Percentiles rank a stretch among this genome's conserved stretches.
These are phyloP conservation scores for Daubentonia madagascariensis DNA, from an alignment of 2,113 vertebrate genomes.

Conservation along the genomic window DNA sequence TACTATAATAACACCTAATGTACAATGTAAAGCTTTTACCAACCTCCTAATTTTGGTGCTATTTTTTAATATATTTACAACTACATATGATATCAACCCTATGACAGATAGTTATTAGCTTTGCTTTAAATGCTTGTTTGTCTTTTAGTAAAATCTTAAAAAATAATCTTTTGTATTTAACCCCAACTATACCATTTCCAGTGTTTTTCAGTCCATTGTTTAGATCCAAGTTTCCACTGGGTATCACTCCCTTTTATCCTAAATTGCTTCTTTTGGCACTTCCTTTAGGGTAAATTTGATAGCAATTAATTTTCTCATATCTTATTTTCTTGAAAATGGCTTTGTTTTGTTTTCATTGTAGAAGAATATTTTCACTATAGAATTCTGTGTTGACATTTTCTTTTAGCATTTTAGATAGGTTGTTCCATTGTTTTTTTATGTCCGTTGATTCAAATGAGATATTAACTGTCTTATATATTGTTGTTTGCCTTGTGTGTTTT, in stretches of 20 bases:
- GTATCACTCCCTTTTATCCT: background rate
- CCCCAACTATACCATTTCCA: background rate
- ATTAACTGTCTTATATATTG: background rate
- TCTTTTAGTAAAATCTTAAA: background rate
- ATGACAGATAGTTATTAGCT: background rate
- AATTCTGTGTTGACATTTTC: background rate
- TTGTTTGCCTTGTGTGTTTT: no score
- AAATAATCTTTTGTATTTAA: background rate
- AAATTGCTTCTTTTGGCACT: background rate
- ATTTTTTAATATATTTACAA: background rate
- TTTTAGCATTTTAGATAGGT: background rate
- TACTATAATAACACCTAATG: background rate
- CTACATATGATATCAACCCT: background rate
- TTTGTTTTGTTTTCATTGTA: background rate
- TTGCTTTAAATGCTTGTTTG: no score
- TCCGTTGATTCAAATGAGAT: background rate
- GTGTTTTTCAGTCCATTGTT: background rate
- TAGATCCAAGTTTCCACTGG: background rate
- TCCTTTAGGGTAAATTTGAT: background rate
- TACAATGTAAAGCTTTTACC: background rate
- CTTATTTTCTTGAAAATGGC: background rate
- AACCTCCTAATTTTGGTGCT: background rate
- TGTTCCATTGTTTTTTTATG: background rate
- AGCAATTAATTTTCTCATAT: background rate
- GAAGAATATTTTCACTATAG: background rate